phyloP scores from a whole-genome alignment of 1,140 invertebrate species.

The Procambarus virginalis region DNA sequence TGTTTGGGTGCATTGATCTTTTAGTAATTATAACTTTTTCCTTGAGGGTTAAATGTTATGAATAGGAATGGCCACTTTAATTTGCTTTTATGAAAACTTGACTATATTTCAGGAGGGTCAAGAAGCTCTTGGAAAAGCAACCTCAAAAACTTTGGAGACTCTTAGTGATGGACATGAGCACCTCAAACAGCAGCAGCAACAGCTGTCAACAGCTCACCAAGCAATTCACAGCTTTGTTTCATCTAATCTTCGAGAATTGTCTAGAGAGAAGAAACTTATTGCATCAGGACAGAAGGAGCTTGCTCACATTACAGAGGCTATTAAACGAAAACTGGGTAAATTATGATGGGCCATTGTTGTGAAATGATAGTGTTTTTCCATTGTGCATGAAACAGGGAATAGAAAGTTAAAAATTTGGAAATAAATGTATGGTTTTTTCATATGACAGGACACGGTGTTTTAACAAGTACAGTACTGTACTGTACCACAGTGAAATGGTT shows the following conservation, averaged over 20 bases:
- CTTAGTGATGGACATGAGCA: conserved; percentile 77
- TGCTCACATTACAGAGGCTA: conserved; percentile 77
- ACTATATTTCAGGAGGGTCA: conserved; percentile 76
- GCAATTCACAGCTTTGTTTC: conserved; percentile 76
- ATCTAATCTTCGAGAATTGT: conserved; percentile 78
- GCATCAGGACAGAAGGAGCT: conserved; percentile 78
- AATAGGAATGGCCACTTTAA: background rate
- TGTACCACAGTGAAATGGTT: too few relatives aligned
- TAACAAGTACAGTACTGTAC: too few relatives aligned
- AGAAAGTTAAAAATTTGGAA: too few relatives aligned
- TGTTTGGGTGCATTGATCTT: too few relatives aligned
- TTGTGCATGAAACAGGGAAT: too few relatives aligned
- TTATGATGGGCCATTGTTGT: background rate
- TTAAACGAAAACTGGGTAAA: conserved; percentile 78
- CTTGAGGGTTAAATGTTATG: too few relatives aligned
- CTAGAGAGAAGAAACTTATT: conserved; percentile 80
- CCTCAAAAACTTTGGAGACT: conserved; percentile 76
- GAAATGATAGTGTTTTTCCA: too few relatives aligned
- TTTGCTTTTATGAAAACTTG: background rate
- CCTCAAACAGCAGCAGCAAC: conserved; percentile 77
- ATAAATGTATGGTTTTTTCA: too few relatives aligned
- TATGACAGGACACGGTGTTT: too few relatives aligned
- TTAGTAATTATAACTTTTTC: too few relatives aligned
- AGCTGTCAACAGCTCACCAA: conserved; percentile 76
- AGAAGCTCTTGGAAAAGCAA: conserved; percentile 76